phyloP scores from a whole-genome alignment of 2,797 vertebrate genomes.

The Trachurus trachurus region DNA sequence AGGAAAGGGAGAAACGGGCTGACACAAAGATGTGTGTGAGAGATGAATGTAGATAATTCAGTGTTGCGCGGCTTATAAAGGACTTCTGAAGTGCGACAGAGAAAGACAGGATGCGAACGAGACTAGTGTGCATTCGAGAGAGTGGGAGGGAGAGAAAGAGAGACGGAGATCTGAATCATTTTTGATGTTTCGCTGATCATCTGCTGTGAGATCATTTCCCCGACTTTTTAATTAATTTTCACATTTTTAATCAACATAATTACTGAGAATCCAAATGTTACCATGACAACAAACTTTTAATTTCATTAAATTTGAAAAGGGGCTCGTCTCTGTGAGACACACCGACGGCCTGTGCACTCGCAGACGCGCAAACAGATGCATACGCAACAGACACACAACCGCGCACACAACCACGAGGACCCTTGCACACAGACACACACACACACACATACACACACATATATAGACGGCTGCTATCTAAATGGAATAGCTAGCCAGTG shows the following conservation, averaged over 20 bases:
- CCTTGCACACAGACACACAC: constrained; percentile 6
- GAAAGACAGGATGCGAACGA: constrained; percentile 24
- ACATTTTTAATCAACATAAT: constrained; percentile 84
- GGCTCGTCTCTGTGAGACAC: constrained; percentile 36
- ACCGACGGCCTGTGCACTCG: constrained; percentile 22
- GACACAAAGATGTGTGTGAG: constrained; percentile 32
- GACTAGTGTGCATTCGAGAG: constrained; percentile 26
- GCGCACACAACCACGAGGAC: background rate
- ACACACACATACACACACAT: constrained; percentile 37
- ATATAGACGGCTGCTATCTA: constrained; percentile 78
- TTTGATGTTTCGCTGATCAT: constrained; percentile 79
- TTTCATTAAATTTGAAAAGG: constrained; percentile 65
- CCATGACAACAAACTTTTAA: constrained; percentile 75
- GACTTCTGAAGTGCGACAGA: constrained; percentile 56
- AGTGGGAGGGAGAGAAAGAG: constrained; percentile 26
- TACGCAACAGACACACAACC: constrained; percentile 24
- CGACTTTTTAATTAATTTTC: constrained; percentile 84
- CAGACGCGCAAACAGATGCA: constrained; percentile 45
- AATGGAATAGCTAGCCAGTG: constrained; percentile 83
- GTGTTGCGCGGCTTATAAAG: constrained; percentile 45
- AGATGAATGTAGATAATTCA: constrained; percentile 58
- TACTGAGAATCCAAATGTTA: constrained; percentile 66
- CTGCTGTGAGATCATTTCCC: constrained; percentile 76
- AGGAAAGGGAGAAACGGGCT: constrained; percentile 12
- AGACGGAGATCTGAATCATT: constrained; percentile 68